Evolutionary conservation across 2,797 vertebrate species (phyloP).

Genomic region (Silurus lanzhouensis): DNA sequence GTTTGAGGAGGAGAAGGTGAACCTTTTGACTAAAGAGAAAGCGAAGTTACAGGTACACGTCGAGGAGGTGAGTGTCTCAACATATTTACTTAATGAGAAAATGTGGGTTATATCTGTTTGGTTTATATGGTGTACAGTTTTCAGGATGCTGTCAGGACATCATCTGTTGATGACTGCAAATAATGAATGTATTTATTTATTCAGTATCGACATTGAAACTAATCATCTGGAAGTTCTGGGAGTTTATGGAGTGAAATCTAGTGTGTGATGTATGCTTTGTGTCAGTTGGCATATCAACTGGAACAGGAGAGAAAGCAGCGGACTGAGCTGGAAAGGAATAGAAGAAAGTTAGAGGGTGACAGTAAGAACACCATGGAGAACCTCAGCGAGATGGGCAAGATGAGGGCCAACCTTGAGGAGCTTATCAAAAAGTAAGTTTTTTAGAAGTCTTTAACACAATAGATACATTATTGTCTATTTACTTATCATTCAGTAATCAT

Average conservation of each 20-base stretch:
- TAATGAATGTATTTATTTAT: neutral
- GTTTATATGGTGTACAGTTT: neutral
- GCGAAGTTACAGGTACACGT: conserved; percentile 72
- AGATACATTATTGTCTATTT: neutral
- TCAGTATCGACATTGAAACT: neutral
- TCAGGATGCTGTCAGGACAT: neutral
- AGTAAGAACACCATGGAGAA: conserved; percentile 68
- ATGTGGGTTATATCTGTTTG: neutral
- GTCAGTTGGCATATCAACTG: conserved; percentile 72
- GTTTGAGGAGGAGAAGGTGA: conserved; percentile 78
- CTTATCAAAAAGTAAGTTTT: conserved; percentile 72
- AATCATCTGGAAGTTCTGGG: neutral
- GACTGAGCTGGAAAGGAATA: conserved; percentile 70
- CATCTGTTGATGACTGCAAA: neutral
- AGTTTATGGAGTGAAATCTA: neutral
- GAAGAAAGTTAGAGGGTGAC: conserved; percentile 71
- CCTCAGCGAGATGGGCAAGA: conserved; percentile 71
- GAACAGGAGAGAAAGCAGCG: conserved; percentile 71
- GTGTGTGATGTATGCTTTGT: conserved; percentile 3
- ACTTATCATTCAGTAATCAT: neutral
- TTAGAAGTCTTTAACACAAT: neutral
- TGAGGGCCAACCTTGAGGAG: conserved; percentile 73
- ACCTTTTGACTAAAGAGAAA: conserved; percentile 75
- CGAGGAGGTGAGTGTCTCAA: conserved; percentile 68
- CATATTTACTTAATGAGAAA: neutral